phyloP scores from a whole-genome alignment of 2,113 vertebrate genomes.

The Aptenodytes patagonicus region DNA sequence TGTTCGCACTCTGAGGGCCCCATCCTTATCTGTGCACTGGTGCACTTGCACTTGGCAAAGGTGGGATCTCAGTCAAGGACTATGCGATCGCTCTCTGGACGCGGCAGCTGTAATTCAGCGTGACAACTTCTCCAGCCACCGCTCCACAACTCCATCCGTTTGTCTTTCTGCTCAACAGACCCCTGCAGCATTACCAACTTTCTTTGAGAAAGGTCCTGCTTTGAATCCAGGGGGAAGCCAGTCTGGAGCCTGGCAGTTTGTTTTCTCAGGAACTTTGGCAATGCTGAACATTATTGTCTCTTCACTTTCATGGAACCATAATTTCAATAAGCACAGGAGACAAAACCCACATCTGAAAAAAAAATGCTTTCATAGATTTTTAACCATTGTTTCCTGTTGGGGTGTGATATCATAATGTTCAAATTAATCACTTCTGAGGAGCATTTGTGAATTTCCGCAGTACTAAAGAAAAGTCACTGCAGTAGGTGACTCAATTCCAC shows the following conservation, averaged over 20 bases:
- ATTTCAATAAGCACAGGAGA: background rate
- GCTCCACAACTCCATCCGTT: accelerated
- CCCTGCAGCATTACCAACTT: background rate
- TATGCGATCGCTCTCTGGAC: background rate
- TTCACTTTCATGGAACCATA: background rate
- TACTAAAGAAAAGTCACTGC: background rate
- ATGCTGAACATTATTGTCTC: background rate
- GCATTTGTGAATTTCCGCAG: slow-evolving; percentile 45
- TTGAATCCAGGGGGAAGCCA: background rate
- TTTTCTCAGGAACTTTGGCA: background rate
- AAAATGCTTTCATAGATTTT: background rate
- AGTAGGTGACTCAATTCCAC: slow-evolving; percentile 70
- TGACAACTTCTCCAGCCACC: background rate
- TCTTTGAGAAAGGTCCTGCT: background rate
- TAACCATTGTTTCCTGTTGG: slow-evolving; percentile 53
- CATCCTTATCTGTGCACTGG: accelerated
- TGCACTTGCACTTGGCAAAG: background rate
- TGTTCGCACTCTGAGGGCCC: background rate
- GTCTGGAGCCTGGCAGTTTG: background rate
- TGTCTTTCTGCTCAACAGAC: background rate
- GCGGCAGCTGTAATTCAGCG: background rate
- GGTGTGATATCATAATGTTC: background rate
- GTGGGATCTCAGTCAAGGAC: background rate
- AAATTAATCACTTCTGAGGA: slow-evolving; percentile 41
- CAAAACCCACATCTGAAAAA: slow-evolving; percentile 20